phyloP scores from a whole-genome alignment of 1,140 invertebrate genomes.

The Goniozus legneri region DNA sequence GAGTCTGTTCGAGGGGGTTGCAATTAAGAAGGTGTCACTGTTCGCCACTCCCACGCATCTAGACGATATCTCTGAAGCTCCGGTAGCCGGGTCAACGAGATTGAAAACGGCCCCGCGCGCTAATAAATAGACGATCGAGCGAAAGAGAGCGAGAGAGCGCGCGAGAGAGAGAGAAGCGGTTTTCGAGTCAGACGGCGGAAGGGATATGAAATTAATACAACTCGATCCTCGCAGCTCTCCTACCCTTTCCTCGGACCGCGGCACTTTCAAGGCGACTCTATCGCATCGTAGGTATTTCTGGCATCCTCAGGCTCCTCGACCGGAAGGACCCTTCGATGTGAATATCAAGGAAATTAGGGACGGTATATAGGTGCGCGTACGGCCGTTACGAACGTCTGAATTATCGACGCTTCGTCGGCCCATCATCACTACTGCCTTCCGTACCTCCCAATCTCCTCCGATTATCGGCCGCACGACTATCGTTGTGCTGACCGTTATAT shows the following conservation, averaged over 20 bases:
- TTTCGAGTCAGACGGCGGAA: slow-evolving; percentile 25
- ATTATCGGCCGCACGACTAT: not conserved
- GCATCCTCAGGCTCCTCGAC: slow-evolving; percentile 47
- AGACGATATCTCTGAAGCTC: slow-evolving; percentile 37
- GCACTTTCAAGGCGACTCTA: slow-evolving; percentile 24
- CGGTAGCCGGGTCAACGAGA: too few relatives aligned
- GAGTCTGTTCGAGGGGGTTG: too few relatives aligned
- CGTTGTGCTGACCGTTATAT: not conserved
- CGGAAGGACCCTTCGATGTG: slow-evolving; percentile 47
- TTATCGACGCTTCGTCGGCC: slow-evolving; percentile 26
- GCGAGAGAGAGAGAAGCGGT: slow-evolving; percentile 14
- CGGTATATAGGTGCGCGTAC: slow-evolving; percentile 29
- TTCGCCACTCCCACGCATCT: slow-evolving; percentile 36
- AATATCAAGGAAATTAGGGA: slow-evolving; percentile 53
- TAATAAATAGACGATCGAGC: slow-evolving; percentile 48
- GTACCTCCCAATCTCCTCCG: not conserved
- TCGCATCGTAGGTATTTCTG: slow-evolving; percentile 40
- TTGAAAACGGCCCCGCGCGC: too few relatives aligned
- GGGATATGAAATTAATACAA: slow-evolving; percentile 51
- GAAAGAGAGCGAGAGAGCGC: slow-evolving; percentile 6
- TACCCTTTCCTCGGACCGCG: slow-evolving; percentile 14
- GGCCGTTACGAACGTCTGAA: too few relatives aligned
- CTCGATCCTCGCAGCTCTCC: slow-evolving; percentile 25
- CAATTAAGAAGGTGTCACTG: slow-evolving; percentile 37
- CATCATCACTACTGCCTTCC: slow-evolving; percentile 13